phyloP scores from a whole-genome alignment of 2,113 vertebrate genomes.

The Casuarius casuarius region DNA sequence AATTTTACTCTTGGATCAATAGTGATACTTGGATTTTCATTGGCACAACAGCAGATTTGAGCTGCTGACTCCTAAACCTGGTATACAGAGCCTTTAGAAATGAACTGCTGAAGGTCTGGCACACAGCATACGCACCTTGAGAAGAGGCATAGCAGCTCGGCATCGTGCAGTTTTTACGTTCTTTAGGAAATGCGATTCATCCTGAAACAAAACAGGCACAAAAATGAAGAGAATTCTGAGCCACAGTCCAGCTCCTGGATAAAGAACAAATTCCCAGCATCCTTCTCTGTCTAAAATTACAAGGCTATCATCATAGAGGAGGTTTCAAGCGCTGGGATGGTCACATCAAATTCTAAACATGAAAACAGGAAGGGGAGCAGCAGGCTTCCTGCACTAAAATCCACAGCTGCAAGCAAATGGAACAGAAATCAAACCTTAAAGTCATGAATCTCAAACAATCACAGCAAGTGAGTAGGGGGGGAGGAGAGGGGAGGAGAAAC shows the following conservation, averaged over 20 bases:
- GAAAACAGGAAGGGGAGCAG: neutral
- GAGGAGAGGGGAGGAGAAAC: neutral
- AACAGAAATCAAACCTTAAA: slow-evolving; percentile 16
- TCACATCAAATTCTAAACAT: neutral
- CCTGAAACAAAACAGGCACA: slow-evolving; percentile 77
- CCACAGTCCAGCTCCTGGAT: neutral
- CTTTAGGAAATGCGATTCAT: slow-evolving; percentile 97
- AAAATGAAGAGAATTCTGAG: neutral
- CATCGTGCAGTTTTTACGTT: slow-evolving; percentile 94
- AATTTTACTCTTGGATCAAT: neutral
- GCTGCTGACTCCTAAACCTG: neutral
- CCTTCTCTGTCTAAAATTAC: neutral
- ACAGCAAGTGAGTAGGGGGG: neutral
- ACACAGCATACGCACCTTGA: slow-evolving; percentile 84
- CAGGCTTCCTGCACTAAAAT: slow-evolving; percentile 5
- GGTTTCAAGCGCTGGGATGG: neutral
- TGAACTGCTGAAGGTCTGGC: neutral
- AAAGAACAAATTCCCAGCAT: neutral
- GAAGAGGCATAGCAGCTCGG: slow-evolving; percentile 88
- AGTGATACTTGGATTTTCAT: neutral
- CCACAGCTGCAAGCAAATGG: neutral
- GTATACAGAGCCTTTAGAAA: neutral
- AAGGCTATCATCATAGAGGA: neutral
- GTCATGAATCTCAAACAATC: neutral
- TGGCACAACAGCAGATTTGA: neutral